phyloP scores from a whole-genome alignment of 2,888 invertebrate genomes.

The Drosophila trichaetosa region DNA sequence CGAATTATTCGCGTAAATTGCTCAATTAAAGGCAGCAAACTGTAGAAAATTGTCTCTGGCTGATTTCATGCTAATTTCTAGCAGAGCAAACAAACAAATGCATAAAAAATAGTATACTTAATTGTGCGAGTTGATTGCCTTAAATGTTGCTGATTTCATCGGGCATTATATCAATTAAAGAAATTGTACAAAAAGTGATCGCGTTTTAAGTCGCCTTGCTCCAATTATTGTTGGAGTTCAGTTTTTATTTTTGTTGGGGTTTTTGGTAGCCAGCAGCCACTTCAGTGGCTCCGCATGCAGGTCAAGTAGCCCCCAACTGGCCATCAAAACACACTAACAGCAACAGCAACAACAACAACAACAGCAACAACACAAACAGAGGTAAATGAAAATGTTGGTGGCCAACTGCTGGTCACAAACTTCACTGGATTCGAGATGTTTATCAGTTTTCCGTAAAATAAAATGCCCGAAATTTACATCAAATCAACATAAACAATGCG shows the following conservation, averaged over 20 bases:
- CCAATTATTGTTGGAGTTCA: conserved; percentile 45
- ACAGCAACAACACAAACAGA: conserved; percentile 17
- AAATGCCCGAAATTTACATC: conserved; percentile 71
- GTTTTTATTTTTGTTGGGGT: conserved; percentile 13
- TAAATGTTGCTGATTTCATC: conserved; percentile 65
- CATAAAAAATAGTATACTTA: conserved; percentile 41
- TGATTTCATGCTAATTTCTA: conserved; percentile 69
- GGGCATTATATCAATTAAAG: conserved; percentile 70
- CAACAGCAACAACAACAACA: conserved; percentile 12
- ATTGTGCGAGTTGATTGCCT: conserved; percentile 76
- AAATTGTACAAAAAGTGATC: conserved; percentile 49
- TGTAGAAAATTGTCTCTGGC: conserved; percentile 39
- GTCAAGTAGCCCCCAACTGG: conserved; percentile 64
- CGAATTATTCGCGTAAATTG: conserved; percentile 29
- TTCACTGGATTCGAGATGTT: conserved; percentile 51
- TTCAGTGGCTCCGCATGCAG: conserved; percentile 59
- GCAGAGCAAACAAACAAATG: conserved; percentile 14
- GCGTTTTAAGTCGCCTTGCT: conserved; percentile 61
- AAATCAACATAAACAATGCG: conserved; percentile 78
- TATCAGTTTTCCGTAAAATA: conserved; percentile 79
- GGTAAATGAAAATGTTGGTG: conserved; percentile 65
- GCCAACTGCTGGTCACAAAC: conserved; percentile 15
- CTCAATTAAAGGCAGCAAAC: conserved; percentile 41
- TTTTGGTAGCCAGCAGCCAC: conserved; percentile 32
- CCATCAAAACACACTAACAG: conserved; percentile 24